Percentiles rank a stretch among this genome's conserved stretches.
These are phyloP conservation scores for Hylia prasina DNA, from an alignment of 2,113 vertebrate species.

Conservation along the genomic window DNA sequence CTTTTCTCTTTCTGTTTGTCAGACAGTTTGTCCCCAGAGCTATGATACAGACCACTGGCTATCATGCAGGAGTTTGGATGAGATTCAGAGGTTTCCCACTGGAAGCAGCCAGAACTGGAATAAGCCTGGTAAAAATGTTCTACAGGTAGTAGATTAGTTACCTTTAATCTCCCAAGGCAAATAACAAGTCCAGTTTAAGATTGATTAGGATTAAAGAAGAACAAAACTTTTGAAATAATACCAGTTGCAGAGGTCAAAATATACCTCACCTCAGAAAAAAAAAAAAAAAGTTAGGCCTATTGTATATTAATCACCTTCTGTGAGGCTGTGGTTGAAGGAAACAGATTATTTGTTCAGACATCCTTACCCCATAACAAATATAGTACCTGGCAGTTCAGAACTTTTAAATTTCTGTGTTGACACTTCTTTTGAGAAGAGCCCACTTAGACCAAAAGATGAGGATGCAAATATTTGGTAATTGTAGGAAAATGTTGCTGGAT, in stretches of 20 bases:
- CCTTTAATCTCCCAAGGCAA: background rate
- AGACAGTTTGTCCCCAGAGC: background rate
- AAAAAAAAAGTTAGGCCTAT: background rate
- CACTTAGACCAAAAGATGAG: background rate
- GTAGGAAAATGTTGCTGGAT: background rate
- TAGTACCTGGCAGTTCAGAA: background rate
- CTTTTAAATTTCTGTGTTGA: background rate
- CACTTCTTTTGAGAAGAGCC: background rate
- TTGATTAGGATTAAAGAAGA: background rate
- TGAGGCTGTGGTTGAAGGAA: background rate
- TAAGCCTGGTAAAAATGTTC: background rate
- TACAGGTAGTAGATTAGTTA: background rate
- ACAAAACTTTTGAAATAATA: background rate
- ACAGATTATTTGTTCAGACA: background rate
- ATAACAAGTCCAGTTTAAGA: background rate
- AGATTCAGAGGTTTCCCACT: background rate
- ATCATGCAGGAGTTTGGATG: background rate
- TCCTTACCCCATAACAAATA: background rate
- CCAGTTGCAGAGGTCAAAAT: background rate
- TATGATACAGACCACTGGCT: background rate
- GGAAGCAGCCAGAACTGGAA: background rate
- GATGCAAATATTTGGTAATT: background rate
- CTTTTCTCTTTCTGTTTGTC: background rate
- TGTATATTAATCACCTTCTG: background rate
- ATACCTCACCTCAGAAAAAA: background rate